A percentile compares a stretch with the other conserved stretches of the same genome.
phyloP scores from a whole-genome alignment of 2,113 vertebrate genomes.

The Microtus pennsylvanicus region DNA sequence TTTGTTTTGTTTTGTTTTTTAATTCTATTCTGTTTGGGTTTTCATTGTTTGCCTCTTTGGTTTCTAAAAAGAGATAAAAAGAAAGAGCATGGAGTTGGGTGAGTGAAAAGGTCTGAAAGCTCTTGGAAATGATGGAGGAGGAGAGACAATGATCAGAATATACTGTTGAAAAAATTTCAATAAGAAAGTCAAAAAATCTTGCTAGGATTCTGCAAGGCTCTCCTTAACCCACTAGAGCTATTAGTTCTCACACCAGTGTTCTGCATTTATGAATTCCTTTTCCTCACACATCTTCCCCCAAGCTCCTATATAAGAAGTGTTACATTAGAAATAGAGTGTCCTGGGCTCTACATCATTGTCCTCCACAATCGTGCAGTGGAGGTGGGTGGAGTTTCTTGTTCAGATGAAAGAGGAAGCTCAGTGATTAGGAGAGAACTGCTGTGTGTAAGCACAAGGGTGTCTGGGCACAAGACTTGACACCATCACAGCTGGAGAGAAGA shows the following conservation, averaged over 20 bases:
- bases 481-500: neutral
- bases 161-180: neutral
- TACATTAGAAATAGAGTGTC: neutral
- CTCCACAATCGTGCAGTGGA: neutral
- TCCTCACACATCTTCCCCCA: neutral
- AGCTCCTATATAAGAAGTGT: neutral
- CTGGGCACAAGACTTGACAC: neutral
- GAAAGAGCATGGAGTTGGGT: neutral
- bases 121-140: neutral
- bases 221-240: neutral
- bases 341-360: accelerated
- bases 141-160: neutral
- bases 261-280: neutral
- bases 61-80: no score
- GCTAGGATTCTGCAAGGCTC: neutral
- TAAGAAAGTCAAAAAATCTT: neutral
- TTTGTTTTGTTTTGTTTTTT: no score
- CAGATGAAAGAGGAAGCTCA: neutral
- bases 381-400: neutral
- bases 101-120: neutral
- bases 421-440: neutral
- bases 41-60: neutral
- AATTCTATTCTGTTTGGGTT: neutral
- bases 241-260: neutral
- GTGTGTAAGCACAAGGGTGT: neutral